A percentile compares a stretch with the other conserved stretches of the same genome.
phyloP scores from a whole-genome alignment of 2,888 invertebrate genomes.

The Meghimatium bilineatum region DNA sequence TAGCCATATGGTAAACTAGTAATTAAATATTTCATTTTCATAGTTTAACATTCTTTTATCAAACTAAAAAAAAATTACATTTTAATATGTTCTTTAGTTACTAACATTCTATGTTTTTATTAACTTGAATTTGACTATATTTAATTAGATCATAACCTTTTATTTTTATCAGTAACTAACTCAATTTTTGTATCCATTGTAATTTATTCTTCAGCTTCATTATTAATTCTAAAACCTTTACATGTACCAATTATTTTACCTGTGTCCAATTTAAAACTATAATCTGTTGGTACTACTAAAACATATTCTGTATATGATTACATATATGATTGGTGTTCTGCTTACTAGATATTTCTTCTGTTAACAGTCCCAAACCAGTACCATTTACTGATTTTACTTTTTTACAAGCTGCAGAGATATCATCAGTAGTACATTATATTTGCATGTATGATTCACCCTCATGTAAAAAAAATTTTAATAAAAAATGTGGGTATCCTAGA shows the following conservation, averaged over 20 bases:
- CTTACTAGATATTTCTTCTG: not conserved
- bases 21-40: constrained; percentile 16
- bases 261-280: no score
- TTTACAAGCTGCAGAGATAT: not conserved
- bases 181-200: constrained; percentile 13
- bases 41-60: constrained; percentile 26
- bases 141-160: constrained; percentile 5
- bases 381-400: not conserved
- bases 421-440: no score
- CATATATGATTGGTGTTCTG: no score
- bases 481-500: no score
- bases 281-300: no score
- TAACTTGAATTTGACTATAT: constrained; percentile 3
- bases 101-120: constrained; percentile 9
- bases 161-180: not conserved
- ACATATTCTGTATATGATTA: no score
- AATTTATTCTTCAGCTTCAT: constrained; percentile 6
- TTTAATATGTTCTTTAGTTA: not conserved
- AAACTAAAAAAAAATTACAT: constrained; percentile 17
- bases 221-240: constrained; percentile 2
- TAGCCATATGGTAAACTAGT: constrained; percentile 13
- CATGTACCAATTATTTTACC: no score
- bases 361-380: not conserved
- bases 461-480: no score
- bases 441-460: no score